Evolutionary conservation across 2,888 invertebrate species (phyloP).

Genomic region (Nebria salina): DNA sequence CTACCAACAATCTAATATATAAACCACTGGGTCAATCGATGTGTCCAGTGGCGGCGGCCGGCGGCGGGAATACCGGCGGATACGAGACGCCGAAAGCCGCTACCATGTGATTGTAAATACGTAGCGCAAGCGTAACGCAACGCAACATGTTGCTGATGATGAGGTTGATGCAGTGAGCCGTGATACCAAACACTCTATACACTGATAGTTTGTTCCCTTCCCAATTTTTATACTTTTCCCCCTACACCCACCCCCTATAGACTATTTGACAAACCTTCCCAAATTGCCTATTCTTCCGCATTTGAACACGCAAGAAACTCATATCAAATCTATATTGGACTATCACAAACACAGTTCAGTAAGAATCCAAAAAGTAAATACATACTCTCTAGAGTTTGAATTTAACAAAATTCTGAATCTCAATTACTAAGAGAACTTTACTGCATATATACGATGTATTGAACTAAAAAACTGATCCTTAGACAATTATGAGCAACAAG

Average conservation of each 20-base stretch:
- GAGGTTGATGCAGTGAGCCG: slow-evolving; percentile 34
- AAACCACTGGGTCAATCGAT: slow-evolving; percentile 47
- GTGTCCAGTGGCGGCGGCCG: slow-evolving; percentile 24
- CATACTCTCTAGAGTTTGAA: too few species aligned
- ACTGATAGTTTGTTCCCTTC: not conserved
- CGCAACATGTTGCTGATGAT: slow-evolving; percentile 16
- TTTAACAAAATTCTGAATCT: not conserved
- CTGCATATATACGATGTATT: not conserved
- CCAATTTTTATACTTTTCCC: slow-evolving; percentile 16
- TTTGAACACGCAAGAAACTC: not conserved
- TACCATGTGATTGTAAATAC: slow-evolving; percentile 32
- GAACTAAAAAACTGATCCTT: not conserved
- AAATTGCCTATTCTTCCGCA: not conserved
- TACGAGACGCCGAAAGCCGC: slow-evolving; percentile 20
- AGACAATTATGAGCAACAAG: slow-evolving; percentile 3
- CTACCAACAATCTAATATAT: slow-evolving; percentile 42
- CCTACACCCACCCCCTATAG: slow-evolving; percentile 13
- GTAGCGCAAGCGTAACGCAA: slow-evolving; percentile 17
- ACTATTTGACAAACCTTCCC: not conserved
- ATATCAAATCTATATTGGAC: not conserved
- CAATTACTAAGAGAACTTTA: not conserved
- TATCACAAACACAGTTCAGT: not conserved
- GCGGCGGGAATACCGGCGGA: slow-evolving; percentile 15
- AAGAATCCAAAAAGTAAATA: too few species aligned
- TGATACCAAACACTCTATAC: not conserved